These are phyloP conservation scores for Xanthorhoe spadicearia DNA, from an alignment of 2,888 invertebrate genomes.

Conservation along the genomic window DNA sequence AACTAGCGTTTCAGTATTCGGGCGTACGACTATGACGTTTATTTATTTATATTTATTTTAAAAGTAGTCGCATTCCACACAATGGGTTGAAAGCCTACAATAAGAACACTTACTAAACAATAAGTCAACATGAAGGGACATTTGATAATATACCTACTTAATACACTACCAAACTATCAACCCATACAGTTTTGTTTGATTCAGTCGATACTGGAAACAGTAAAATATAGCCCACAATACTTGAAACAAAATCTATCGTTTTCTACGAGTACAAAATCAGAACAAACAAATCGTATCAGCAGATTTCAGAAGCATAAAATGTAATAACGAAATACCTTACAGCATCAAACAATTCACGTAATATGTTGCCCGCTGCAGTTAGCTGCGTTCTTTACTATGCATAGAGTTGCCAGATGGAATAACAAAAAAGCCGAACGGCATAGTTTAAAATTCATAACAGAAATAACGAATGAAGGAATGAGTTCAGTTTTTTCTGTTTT, in stretches of 20 bases:
- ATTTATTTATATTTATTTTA: too few relatives aligned
- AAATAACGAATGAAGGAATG: background rate
- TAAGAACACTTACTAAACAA: too few relatives aligned
- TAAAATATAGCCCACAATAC: background rate
- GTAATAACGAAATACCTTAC: slow-evolving; percentile 33
- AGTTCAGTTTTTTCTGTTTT: background rate
- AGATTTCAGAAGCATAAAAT: slow-evolving; percentile 25
- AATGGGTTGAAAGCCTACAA: too few relatives aligned
- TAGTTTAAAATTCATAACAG: background rate
- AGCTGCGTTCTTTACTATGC: slow-evolving; percentile 33
- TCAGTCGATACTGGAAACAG: too few relatives aligned
- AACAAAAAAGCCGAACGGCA: slow-evolving; percentile 9
- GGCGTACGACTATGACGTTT: too few relatives aligned
- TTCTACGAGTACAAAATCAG: slow-evolving; percentile 9
- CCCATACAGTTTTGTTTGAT: too few relatives aligned
- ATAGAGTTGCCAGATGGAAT: slow-evolving; percentile 21
- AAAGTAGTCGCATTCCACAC: too few relatives aligned
- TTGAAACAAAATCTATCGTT: background rate
- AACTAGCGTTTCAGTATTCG: too few relatives aligned
- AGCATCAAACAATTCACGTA: slow-evolving; percentile 33
- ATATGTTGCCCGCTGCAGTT: slow-evolving; percentile 34
- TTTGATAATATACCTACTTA: too few relatives aligned
- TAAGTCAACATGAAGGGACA: too few relatives aligned
- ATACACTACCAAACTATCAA: too few relatives aligned
- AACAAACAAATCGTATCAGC: slow-evolving; percentile 12